Percentiles rank a stretch among this genome's conserved stretches.
These are phyloP conservation scores for Chloropsis cyanopogon DNA, from an alignment of 2,113 vertebrate species.

Conservation along the genomic window DNA sequence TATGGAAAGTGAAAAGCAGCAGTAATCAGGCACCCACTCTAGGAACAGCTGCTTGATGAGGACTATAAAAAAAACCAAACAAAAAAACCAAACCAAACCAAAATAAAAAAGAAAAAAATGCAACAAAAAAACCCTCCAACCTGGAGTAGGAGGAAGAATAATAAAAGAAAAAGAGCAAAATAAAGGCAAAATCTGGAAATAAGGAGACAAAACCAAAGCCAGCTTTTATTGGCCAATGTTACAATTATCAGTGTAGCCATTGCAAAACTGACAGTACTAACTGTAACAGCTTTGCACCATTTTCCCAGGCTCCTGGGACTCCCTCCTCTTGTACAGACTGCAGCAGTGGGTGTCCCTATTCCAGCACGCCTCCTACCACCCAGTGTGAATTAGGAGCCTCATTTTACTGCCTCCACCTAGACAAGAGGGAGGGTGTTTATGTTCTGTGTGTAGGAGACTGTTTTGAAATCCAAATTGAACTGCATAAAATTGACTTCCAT, in stretches of 20 bases:
- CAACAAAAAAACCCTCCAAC: background rate
- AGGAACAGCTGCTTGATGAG: conserved; percentile 57
- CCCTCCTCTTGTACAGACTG: background rate
- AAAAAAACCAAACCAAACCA: background rate
- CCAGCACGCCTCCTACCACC: background rate
- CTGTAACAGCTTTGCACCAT: conserved; percentile 22
- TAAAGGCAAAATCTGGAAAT: conserved; percentile 34
- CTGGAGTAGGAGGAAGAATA: background rate
- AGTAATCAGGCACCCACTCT: background rate
- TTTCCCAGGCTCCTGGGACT: conserved; percentile 9
- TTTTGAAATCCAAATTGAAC: conserved; percentile 50
- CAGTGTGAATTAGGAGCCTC: conserved; percentile 30
- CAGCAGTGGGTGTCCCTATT: background rate
- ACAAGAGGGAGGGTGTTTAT: background rate
- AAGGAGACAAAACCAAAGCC: conserved; percentile 20
- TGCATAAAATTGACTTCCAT: background rate
- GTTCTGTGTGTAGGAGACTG: background rate
- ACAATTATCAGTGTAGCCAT: conserved; percentile 1
- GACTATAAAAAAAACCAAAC: background rate
- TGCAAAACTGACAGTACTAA: conserved; percentile 20
- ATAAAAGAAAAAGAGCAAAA: conserved; percentile 25
- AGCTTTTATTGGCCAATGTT: conserved; percentile 22
- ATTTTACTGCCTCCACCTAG: conserved; percentile 21
- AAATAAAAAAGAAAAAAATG: background rate
- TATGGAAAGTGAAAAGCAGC: conserved; percentile 5